phyloP scores from a whole-genome alignment of 2,888 invertebrate species.

The Macaria liturata region DNA sequence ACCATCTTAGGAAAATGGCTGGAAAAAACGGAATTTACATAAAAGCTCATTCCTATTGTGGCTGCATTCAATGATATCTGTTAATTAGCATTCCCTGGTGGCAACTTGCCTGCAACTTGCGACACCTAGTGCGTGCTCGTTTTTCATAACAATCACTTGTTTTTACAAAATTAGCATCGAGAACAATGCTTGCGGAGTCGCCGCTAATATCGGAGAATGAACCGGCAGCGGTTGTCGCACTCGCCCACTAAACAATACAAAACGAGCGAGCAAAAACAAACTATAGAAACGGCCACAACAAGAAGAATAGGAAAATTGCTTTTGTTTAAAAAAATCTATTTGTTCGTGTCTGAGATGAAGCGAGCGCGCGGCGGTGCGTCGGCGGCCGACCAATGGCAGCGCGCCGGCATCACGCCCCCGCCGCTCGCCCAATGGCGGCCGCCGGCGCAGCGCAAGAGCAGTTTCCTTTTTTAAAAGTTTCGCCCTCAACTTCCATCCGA shows the following conservation, averaged over 20 bases:
- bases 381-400: conserved; percentile 68
- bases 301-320: conserved; percentile 83
- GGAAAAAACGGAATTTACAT: conserved; percentile 29
- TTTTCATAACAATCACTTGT: conserved; percentile 72
- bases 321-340: conserved; percentile 83
- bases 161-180: conserved; percentile 75
- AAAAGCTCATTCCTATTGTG: conserved; percentile 47
- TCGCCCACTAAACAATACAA: conserved; percentile 79
- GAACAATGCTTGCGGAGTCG: conserved; percentile 68
- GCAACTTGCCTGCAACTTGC: conserved; percentile 41
- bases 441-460: conserved; percentile 66
- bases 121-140: conserved; percentile 56
- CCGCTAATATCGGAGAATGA: conserved; percentile 77
- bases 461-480: conserved; percentile 82
- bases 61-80: conserved; percentile 54
- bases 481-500: conserved; percentile 80
- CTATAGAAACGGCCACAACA: conserved; percentile 77
- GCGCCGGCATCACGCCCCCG: conserved; percentile 70
- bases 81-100: conserved; percentile 65
- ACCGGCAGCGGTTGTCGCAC: conserved; percentile 79
- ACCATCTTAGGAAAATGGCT: conserved; percentile 32
- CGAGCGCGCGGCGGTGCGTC: conserved; percentile 74
- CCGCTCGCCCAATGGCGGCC: conserved; percentile 64
- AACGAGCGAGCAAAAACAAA: conserved; percentile 78
- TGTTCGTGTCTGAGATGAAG: conserved; percentile 78